phyloP scores from a whole-genome alignment of 2,113 vertebrate species.

The Pluvianellus socialis region DNA sequence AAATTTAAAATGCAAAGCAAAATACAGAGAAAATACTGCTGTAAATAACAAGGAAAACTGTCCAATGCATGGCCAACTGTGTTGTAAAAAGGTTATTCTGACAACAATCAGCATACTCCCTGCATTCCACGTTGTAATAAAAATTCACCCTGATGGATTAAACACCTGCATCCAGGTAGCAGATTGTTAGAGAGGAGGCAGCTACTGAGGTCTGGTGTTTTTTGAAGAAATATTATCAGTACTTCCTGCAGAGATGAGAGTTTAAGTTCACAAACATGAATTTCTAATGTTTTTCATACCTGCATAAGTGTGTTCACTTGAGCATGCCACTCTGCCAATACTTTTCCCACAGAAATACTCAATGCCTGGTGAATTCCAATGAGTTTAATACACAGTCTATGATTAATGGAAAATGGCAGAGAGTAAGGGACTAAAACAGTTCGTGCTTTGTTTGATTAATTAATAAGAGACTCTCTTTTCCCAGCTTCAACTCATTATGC shows the following conservation, averaged over 20 bases:
- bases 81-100: neutral
- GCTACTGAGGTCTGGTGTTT: conserved; percentile 14
- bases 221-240: conserved; percentile 36
- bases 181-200: neutral
- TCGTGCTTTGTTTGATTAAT: conserved; percentile 83
- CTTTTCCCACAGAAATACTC: conserved; percentile 64
- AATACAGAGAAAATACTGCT: neutral
- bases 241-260: conserved; percentile 32
- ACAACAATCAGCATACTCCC: neutral
- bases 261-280: conserved; percentile 45
- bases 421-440: conserved; percentile 76
- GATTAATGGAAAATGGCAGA: conserved; percentile 81
- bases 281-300: conserved; percentile 25
- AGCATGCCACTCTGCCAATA: conserved; percentile 47
- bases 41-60: neutral
- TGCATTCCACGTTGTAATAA: neutral
- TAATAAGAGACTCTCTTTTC: conserved; percentile 82
- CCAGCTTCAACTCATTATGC: conserved; percentile 82
- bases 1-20: neutral
- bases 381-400: conserved; percentile 72
- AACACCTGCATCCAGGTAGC: conserved; percentile 15
- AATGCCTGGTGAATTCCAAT: conserved; percentile 72
- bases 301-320: conserved; percentile 55
- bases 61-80: neutral
- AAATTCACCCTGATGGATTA: neutral